phyloP scores from a whole-genome alignment of 2,797 vertebrate genomes.

The Clarias pachynema region DNA sequence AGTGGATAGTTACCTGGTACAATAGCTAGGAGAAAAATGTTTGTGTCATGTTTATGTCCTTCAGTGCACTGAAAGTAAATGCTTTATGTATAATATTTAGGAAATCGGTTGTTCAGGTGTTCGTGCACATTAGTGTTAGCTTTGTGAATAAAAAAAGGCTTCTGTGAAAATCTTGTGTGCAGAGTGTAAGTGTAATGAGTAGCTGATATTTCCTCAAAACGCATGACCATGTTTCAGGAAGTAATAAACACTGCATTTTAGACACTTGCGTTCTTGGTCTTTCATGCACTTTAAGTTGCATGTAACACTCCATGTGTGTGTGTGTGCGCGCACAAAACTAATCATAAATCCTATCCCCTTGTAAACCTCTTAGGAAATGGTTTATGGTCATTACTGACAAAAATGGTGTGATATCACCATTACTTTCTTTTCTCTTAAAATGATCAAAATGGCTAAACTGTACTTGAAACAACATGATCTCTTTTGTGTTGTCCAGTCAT shows the following conservation, averaged over 20 bases:
- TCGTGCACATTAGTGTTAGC: conserved; percentile 22
- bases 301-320: no score
- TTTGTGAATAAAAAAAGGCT: background rate
- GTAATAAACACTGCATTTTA: conserved; percentile 40
- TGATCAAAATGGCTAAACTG: background rate
- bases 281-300: background rate
- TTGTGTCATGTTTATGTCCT: background rate
- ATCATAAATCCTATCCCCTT: background rate
- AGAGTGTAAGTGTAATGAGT: conserved; percentile 12
- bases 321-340: background rate
- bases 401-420: background rate
- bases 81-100: conserved; percentile 23
- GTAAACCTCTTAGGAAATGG: background rate
- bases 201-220: conserved; percentile 35
- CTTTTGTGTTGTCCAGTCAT: background rate
- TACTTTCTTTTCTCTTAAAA: background rate
- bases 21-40: background rate
- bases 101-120: conserved; percentile 1
- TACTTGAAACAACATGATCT: background rate
- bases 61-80: conserved; percentile 9
- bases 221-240: conserved; percentile 35
- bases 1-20: background rate
- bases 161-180: conserved; percentile 4
- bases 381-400: background rate
- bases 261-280: background rate